Evolutionary conservation across 2,797 vertebrate species (phyloP).

Genomic region (Jordanella pulchra): DNA sequence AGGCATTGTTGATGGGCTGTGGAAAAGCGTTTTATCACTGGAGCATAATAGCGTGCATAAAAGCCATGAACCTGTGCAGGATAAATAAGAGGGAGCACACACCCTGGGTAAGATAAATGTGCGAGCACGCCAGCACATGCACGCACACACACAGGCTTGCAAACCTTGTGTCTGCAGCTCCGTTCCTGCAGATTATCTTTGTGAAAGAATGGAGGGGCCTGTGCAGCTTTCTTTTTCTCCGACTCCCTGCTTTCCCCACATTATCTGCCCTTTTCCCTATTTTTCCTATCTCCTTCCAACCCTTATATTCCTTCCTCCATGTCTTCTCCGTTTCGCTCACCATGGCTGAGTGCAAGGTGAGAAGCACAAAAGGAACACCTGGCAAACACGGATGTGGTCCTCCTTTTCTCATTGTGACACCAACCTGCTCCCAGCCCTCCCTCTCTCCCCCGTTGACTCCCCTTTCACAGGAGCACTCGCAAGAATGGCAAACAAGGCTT

Average conservation of each 20-base stretch:
- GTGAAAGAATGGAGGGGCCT: constrained; percentile 73
- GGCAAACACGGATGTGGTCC: constrained; percentile 80
- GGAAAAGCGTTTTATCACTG: constrained; percentile 69
- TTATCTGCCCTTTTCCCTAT: constrained; percentile 1
- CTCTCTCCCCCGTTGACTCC: constrained; percentile 44
- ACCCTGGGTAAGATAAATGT: constrained; percentile 48
- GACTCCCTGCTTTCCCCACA: constrained; percentile 17
- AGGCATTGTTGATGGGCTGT: constrained; percentile 71
- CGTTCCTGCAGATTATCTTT: constrained; percentile 71
- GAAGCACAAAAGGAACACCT: constrained; percentile 84
- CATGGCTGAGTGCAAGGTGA: constrained; percentile 72
- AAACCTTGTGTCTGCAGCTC: constrained; percentile 33
- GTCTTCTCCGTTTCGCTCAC: constrained; percentile 41
- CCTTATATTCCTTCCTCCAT: constrained; percentile 39
- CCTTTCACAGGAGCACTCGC: constrained; percentile 78
- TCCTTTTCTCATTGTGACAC: constrained; percentile 66
- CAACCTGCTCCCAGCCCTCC: constrained; percentile 22
- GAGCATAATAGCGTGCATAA: constrained; percentile 68
- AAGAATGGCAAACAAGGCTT: constrained; percentile 82
- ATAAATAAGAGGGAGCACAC: constrained; percentile 65
- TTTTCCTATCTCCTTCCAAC: constrained; percentile 41
- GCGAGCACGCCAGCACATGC: constrained; percentile 3
- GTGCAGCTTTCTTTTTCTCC: constrained; percentile 49
- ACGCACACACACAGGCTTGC: constrained; percentile 5
- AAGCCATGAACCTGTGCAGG: constrained; percentile 67